phyloP scores from a whole-genome alignment of 2,113 vertebrate species.

The Psettodes erumei region DNA sequence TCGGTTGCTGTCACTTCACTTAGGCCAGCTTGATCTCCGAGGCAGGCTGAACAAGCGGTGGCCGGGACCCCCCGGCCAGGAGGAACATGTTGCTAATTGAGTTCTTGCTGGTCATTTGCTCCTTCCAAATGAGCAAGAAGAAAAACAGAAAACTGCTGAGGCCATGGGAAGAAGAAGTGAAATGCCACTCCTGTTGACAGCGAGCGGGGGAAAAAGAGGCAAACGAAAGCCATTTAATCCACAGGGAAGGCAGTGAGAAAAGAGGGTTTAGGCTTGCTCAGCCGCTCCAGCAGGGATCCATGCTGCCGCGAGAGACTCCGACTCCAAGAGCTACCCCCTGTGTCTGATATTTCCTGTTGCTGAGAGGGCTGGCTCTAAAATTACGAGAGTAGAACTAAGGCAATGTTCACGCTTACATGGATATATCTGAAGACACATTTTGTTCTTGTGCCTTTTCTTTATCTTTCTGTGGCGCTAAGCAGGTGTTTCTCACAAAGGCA shows the following conservation, averaged over 20 bases:
- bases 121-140: slow-evolving; percentile 90
- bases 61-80: slow-evolving; percentile 54
- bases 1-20: slow-evolving; percentile 67
- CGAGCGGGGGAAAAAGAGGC: slow-evolving; percentile 57
- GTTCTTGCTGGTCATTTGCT: slow-evolving; percentile 87
- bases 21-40: slow-evolving; percentile 50
- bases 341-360: slow-evolving; percentile 64
- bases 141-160: slow-evolving; percentile 66
- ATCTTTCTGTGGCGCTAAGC: neutral
- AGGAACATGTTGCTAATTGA: slow-evolving; percentile 86
- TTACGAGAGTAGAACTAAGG: slow-evolving; percentile 51
- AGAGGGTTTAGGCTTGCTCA: slow-evolving; percentile 53
- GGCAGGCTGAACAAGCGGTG: slow-evolving; percentile 40
- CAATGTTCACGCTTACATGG: slow-evolving; percentile 59
- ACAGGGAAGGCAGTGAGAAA: slow-evolving; percentile 58
- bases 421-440: slow-evolving; percentile 35
- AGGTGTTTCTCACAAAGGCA: slow-evolving; percentile 15
- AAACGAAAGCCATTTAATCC: slow-evolving; percentile 81
- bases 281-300: slow-evolving; percentile 57
- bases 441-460: slow-evolving; percentile 1
- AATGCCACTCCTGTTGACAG: slow-evolving; percentile 64
- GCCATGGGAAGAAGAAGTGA: slow-evolving; percentile 59
- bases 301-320: slow-evolving; percentile 28
- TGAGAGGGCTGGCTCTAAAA: slow-evolving; percentile 39
- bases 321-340: slow-evolving; percentile 48